phyloP scores from a whole-genome alignment of 2,797 vertebrate species.

The Discoglossus pictus region DNA sequence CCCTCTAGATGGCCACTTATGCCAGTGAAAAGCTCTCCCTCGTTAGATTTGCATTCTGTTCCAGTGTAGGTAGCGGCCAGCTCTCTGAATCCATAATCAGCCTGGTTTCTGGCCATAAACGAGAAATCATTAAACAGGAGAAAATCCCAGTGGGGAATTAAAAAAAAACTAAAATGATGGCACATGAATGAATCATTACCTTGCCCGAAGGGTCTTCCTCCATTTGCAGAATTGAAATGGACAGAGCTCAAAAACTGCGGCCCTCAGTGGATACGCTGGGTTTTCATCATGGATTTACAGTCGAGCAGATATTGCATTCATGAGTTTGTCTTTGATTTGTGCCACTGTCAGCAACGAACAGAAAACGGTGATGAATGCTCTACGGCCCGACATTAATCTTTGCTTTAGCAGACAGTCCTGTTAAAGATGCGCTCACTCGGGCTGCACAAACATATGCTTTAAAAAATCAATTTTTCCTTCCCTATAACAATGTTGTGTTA shows the following conservation, averaged over 20 bases:
- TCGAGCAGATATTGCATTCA: constrained; percentile 46
- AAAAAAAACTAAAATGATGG: constrained; percentile 43
- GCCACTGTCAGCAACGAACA: constrained; percentile 49
- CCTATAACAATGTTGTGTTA: constrained; percentile 41
- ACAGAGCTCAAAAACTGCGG: constrained; percentile 38
- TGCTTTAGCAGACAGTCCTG: constrained; percentile 48
- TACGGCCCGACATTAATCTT: constrained; percentile 44
- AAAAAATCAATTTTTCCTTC: constrained; percentile 43
- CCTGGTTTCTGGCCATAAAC: constrained; percentile 51
- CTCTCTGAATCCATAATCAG: constrained; percentile 62
- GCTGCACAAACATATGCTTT: constrained; percentile 50
- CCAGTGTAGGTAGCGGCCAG: constrained; percentile 69
- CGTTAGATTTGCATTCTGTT: constrained; percentile 67
- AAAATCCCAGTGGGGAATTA: constrained; percentile 37
- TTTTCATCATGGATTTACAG: constrained; percentile 50
- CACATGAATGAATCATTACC: constrained; percentile 51
- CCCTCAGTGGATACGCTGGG: constrained; percentile 36
- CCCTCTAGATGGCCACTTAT: constrained; percentile 72
- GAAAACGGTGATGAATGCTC: constrained; percentile 50
- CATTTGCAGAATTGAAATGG: constrained; percentile 47
- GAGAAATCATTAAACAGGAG: constrained; percentile 47
- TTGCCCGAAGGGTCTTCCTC: constrained; percentile 46
- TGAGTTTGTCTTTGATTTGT: constrained; percentile 50
- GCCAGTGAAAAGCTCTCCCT: constrained; percentile 61
- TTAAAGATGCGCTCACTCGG: constrained; percentile 44